Evolutionary conservation across 2,113 vertebrate genomes (phyloP), one percentile per base, ranked within the genome.

Genomic region (Silurus meridionalis): DNA sequence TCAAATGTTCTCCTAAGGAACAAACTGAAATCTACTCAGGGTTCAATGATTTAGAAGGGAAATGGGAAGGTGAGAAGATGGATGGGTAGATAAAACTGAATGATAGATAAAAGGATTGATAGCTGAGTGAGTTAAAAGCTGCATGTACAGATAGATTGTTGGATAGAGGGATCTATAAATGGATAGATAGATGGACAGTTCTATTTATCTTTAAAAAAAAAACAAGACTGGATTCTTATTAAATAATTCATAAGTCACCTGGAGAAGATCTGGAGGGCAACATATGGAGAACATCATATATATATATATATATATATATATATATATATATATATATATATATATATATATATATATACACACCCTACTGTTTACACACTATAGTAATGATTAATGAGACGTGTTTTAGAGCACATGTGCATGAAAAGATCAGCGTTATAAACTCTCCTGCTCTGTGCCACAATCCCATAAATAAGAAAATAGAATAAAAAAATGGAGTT

Each of bases 311-410:
- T n/a, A n/a, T n/a, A n/a, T n/a, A n/a, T n/a, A 37, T 37, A 37
- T 37, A 37, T 3, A 37, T 3, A 37, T 3, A 37, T 37, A 3
- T 37, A 37, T 37, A 37, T 37, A 37, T 37, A 37, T 37, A 3
- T 37, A 37, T 37, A 37, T 37, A 37, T 37, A 37, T 37, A 37
- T 37, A 37, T 3, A 37, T 3, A 37, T 3, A 37, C 2, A 37
- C 37, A 37, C 37, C 37, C 37, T 37, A 37, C 37, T 37, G 37
- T 37, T 2, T 2, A 37, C 37, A 37, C 37, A 37, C 37, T 37
- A 37, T 37, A 37, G 61, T n/a, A 64, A 69, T 57, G 64, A 21
- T 58, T 85, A 78, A 85, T 85, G 84, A 85, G 84, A 67, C 61
- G n/a, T 58, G 50, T 80, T 80, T 80, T 23, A 69, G 25, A 25